phyloP scores from a whole-genome alignment of 2,113 vertebrate genomes.

The Chaetodon trifascialis region DNA sequence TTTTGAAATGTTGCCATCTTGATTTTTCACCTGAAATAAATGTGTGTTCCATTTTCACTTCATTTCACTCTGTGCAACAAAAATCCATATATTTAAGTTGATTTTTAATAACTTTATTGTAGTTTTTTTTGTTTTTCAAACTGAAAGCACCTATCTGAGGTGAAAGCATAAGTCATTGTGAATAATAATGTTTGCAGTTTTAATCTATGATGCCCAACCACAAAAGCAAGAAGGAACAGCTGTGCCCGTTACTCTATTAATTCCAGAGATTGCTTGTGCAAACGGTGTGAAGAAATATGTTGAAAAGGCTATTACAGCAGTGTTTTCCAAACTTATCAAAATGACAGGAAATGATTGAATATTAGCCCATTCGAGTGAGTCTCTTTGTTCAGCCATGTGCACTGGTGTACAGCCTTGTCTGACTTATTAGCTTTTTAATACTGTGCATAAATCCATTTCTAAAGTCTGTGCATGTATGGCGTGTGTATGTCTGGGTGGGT shows the following conservation, averaged over 20 bases:
- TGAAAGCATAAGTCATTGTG: conserved; percentile 44
- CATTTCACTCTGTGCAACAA: neutral
- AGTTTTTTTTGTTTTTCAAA: conserved; percentile 31
- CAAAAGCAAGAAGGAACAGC: conserved; percentile 61
- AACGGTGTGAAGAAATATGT: conserved; percentile 78
- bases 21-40: conserved; percentile 1
- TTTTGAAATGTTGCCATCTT: conserved; percentile 13
- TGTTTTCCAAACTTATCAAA: conserved; percentile 80
- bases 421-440: conserved; percentile 80
- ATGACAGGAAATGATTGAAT: conserved; percentile 81
- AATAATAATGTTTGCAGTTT: conserved; percentile 61
- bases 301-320: conserved; percentile 75
- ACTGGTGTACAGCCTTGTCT: conserved; percentile 65
- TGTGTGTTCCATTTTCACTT: neutral
- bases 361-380: conserved; percentile 75
- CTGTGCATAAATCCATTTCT: conserved; percentile 76
- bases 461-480: conserved; percentile 15
- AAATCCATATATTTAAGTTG: neutral
- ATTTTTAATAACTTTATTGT: conserved; percentile 41
- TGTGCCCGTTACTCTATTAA: conserved; percentile 76
- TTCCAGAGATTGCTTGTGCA: conserved; percentile 80
- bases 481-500: conserved; percentile 3
- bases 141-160: conserved; percentile 14
- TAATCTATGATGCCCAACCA: conserved; percentile 51
- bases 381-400: conserved; percentile 75